Evolutionary conservation across 2,113 vertebrate genomes (phyloP), one percentile per base, ranked within the genome.

Genomic region (Syrrhaptes paradoxus): DNA sequence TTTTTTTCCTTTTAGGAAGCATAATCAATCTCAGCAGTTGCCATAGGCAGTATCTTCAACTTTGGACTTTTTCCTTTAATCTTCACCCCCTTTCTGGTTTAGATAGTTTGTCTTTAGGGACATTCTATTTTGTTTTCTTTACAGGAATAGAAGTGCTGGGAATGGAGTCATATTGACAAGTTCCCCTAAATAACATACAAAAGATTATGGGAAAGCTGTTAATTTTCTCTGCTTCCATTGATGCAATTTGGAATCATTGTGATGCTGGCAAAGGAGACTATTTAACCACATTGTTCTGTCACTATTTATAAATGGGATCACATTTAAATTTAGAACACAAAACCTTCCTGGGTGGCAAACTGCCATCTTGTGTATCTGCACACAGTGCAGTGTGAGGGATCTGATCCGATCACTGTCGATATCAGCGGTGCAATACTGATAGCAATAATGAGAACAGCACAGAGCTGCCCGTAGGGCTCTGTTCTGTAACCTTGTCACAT

Each of bases 1-100:
- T 38, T 32, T 25, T 32, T 59, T 48, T 28, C 22, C 9, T 86
- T 70, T 46, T 36, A 79, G 52, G 67, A 65, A 58, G 5, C 7
- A 32, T 11, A 45, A 24, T 49, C 14, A 68, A 19, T 54, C 14
- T 36, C 55, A 72, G 52, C 10, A 65, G 38, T 52, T 84, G 31
- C 18, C 17, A 36, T 13, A 18, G 36, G 10, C n/a, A 62, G n/a
- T 65, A 32, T 61, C 43, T 62, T 74, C 49, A 77, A 3, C 15
- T 76, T 82, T 13, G 97, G 98, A 89, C 96, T 98, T 84, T 98
- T 99, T 75, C 98, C 97, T 3, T 97, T 99, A 95, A 98, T 99
- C 89, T 75, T 99, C 51, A 94, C 97, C 6, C 9, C 90, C 95
- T 98, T 95, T 99, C 98, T 97, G 98, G 7, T 83, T 94, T 76